A percentile compares a stretch with the other conserved stretches of the same genome.
Evolutionary conservation across 2,888 invertebrate species (phyloP).

Genomic region (Andrena marginata): DNA sequence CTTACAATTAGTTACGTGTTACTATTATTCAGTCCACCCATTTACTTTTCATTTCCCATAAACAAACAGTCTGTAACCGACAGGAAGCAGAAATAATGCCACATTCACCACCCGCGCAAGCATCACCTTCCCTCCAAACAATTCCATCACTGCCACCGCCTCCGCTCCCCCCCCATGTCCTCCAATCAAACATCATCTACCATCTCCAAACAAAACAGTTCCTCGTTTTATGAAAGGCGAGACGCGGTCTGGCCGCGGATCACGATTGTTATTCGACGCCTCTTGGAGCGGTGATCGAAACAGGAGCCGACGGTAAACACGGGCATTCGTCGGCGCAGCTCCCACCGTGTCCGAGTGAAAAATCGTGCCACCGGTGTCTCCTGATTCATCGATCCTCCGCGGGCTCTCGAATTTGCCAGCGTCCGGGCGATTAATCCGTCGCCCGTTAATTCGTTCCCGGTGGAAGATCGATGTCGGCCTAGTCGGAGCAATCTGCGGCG

Average conservation of each 20-base stretch:
- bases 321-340: conserved; percentile 4
- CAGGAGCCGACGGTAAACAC: conserved; percentile 22
- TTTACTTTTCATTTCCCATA: no score
- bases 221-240: conserved; percentile 11
- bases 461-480: conserved; percentile 16
- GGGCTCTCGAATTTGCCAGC: conserved; percentile 7
- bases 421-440: conserved; percentile 23
- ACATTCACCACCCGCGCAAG: no score
- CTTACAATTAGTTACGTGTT: no score
- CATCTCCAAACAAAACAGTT: no score
- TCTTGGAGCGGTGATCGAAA: conserved; percentile 26
- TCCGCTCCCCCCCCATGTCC: no score
- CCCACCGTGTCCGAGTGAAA: background rate
- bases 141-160: no score
- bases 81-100: no score
- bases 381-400: conserved; percentile 4
- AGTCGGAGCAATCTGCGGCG: no score
- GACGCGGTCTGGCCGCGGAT: background rate
- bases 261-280: conserved; percentile 20
- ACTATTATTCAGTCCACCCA: no score
- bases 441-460: conserved; percentile 21
- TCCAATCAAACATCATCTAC: no score
- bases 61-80: no score
- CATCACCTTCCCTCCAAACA: no score
- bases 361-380: background rate